phyloP scores from a whole-genome alignment of 2,797 vertebrate species.

The Sebastiscus tertius region DNA sequence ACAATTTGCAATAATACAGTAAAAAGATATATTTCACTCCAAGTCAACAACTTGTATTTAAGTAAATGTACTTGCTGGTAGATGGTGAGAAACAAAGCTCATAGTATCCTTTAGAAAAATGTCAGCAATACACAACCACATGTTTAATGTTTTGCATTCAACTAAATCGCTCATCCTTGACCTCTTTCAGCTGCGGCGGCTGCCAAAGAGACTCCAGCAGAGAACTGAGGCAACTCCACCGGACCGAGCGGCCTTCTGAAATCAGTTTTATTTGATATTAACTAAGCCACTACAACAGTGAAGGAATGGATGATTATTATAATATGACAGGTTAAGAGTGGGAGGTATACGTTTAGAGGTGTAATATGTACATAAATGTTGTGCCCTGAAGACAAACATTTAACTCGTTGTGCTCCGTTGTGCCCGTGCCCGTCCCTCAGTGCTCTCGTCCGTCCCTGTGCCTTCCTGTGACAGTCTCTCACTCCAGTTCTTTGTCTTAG shows the following conservation, averaged over 20 bases:
- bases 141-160: background rate
- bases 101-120: background rate
- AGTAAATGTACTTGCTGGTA: background rate
- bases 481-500: conserved; percentile 59
- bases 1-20: too few species aligned
- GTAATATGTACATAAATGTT: conserved; percentile 57
- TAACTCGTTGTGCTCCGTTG: conserved; percentile 59
- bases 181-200: conserved; percentile 42
- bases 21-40: background rate
- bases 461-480: conserved; percentile 61
- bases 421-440: conserved; percentile 68
- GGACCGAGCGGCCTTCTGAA: conserved; percentile 29
- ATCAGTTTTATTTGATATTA: conserved; percentile 45
- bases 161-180: background rate
- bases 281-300: conserved; percentile 30
- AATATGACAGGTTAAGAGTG: conserved; percentile 30
- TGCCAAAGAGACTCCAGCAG: conserved; percentile 77
- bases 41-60: background rate
- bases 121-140: background rate
- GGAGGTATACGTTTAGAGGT: conserved; percentile 25
- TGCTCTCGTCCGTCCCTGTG: conserved; percentile 70
- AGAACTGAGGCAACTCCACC: conserved; percentile 62
- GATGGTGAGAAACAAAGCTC: background rate
- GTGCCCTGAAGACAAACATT: conserved; percentile 59
- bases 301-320: conserved; percentile 15